Evolutionary conservation across 2,888 invertebrate genomes (phyloP).

Genomic region (Drosophila paucipuncta): DNA sequence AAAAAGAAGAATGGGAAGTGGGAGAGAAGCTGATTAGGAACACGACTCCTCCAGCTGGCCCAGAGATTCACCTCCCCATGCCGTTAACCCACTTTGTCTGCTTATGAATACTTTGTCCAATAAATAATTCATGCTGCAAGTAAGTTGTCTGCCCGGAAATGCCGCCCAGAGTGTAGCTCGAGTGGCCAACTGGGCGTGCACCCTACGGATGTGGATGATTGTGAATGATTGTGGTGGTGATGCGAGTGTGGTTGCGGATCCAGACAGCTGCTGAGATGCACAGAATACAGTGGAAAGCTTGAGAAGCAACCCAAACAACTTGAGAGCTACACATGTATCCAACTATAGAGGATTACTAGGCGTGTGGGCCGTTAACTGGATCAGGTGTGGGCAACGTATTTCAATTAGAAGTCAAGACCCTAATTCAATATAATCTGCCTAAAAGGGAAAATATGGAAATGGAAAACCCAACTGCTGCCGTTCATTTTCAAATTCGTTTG

Average conservation of each 20-base stretch:
- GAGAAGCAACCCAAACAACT: constrained; percentile 20
- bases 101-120: constrained; percentile 75
- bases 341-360: neutral
- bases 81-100: constrained; percentile 34
- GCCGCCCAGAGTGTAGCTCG: constrained; percentile 51
- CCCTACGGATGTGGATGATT: constrained; percentile 39
- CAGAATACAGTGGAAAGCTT: constrained; percentile 9
- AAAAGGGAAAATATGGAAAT: neutral
- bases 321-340: constrained; percentile 29
- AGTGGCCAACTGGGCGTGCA: constrained; percentile 38
- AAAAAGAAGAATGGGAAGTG: neutral
- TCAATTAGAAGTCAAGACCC: constrained; percentile 9
- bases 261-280: constrained; percentile 22
- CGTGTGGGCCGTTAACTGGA: neutral
- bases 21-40: constrained; percentile 30
- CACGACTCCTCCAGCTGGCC: neutral
- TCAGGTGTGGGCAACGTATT: constrained; percentile 9
- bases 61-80: neutral
- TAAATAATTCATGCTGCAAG: constrained; percentile 76
- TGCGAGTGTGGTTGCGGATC: constrained; percentile 51
- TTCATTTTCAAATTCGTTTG: neutral
- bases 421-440: constrained; percentile 9
- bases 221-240: constrained; percentile 45
- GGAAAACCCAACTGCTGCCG: neutral
- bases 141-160: constrained; percentile 67